Evolutionary conservation across 2,888 invertebrate genomes (phyloP).

Genomic region (Chrysodeixis includens): DNA sequence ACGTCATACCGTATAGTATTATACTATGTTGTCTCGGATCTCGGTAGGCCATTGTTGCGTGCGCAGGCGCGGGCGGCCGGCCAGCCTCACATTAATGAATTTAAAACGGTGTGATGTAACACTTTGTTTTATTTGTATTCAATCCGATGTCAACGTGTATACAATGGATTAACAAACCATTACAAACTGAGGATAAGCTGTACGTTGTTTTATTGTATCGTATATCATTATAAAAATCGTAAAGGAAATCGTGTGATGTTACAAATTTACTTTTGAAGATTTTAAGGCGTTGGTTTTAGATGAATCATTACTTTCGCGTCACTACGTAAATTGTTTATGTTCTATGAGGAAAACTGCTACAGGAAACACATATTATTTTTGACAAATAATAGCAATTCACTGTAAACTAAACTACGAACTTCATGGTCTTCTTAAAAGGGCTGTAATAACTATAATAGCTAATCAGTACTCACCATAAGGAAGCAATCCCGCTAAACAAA

Average conservation of each 20-base stretch:
- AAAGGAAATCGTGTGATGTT: constrained; percentile 1
- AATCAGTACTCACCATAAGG: constrained; percentile 72
- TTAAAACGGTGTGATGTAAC: constrained; percentile 71
- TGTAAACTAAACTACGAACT: too few relatives aligned
- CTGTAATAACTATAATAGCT: not conserved
- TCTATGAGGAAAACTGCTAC: too few relatives aligned
- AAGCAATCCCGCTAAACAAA: constrained; percentile 68
- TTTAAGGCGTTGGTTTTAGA: not conserved
- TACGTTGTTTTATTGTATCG: constrained; percentile 5
- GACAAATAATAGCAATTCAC: too few relatives aligned
- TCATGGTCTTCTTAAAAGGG: too few relatives aligned
- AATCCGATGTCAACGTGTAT: constrained; percentile 52
- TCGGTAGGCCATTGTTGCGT: constrained; percentile 75
- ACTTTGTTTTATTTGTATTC: constrained; percentile 55
- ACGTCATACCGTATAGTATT: too few relatives aligned
- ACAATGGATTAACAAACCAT: constrained; percentile 52
- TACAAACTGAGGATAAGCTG: constrained; percentile 25
- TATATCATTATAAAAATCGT: not conserved
- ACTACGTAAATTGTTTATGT: too few relatives aligned
- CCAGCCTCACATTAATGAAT: constrained; percentile 69
- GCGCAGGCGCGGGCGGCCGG: constrained; percentile 70
- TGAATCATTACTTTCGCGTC: too few relatives aligned
- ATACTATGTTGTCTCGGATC: too few relatives aligned
- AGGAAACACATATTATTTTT: too few relatives aligned
- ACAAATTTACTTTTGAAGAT: not conserved